Evolutionary conservation across 1,140 invertebrate genomes (phyloP), one percentile per base, ranked within the genome.

Genomic region (Augochlora pura): DNA sequence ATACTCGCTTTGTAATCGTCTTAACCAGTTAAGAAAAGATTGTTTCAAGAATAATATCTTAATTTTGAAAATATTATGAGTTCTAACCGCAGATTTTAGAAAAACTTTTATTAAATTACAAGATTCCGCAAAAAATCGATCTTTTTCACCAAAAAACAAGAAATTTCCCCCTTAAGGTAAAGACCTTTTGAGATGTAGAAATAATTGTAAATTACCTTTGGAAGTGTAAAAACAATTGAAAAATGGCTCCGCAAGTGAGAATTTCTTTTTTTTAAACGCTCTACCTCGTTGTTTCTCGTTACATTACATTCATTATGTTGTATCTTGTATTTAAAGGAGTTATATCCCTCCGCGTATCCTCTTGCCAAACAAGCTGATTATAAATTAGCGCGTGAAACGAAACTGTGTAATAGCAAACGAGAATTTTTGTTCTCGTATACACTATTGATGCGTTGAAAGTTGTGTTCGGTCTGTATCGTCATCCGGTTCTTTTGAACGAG

Each of bases 391-490:
- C 38, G 8, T 14, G 25, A 8, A n/a, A 68, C 21, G 38, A 8
- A 46, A 14, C n/a, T n/a, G 32, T 16, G 27, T 4, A 38, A 7
- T 38, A 9, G 27, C 18, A 16, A 7, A 63, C 62, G 62, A 18
- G 21, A 64, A 10, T n/a, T 38, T 39, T 64, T 4, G 18, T n/a
- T 57, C n/a, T n/a, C 62, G 32, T 21, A 7, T 64, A n/a, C 21
- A 16, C 18, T 42, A 18, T 57, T 12, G 57, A 38, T 67, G 49
- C 2, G n/a, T 68, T 27, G 52, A 59, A 57, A 59, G 21, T 76
- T 59, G 14, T 46, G 38, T 68, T 76, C 18, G 64, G 4, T 76
- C 42, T 46, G 23, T 39, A 46, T 38, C 42, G 27, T 52, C 73
- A 68, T 38, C 52, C 7, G 38, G 38, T 76, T 42, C 9, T 42